Base-by-base conservation (phyloP, 2,113 vertebrate genomes). In the Conger conger region DNA sequence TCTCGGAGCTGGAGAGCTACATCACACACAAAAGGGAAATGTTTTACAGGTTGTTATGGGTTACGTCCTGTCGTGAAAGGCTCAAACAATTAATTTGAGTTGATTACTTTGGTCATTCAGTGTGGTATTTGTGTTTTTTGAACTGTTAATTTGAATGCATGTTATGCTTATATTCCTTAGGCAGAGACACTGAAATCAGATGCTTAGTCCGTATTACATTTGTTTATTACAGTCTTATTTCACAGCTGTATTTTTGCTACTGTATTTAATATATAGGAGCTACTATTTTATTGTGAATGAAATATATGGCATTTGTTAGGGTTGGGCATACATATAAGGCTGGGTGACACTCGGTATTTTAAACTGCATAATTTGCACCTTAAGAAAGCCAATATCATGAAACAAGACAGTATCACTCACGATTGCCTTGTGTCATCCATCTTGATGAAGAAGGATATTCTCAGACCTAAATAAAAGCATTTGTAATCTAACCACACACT, bases 81-180 rank as follows among this genome's bases (percentile, higher is more conserved):
- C 88, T 90, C 94, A 93, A 87, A 89, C 91, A 85, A 93, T 92
- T 89, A 80, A 91, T 93, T 94, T 94, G 88, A 89, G 89, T 93
- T 92, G 85, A 81, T 84, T 93, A 92, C 92, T 94, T 95, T 93
- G 83, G 88, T 93, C 93, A 93, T 94, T 93, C 94, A 92, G 88
- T 93, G 93, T 92, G 92, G 93, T 87, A 93, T 91, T 94, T 85
- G 95, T 93, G 91, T 94, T 93, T 95, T 93, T 81, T 86, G 91
- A 93, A 93, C 92, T 91, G 94, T 94, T 96, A 90, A 89, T 95
- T 96, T 94, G 87, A 91, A 93, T 97, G 97, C 98, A 98, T 98
- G 97, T 95, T 96, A 93, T 90, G 92, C 93, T 95, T 95, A 93
- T 93, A 91, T 90, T 95, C 92, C 92, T 90, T 94, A 93, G 93